Conservation (phyloP, 1,140 invertebrate genomes). For the Eriosoma lanigerum region DNA sequence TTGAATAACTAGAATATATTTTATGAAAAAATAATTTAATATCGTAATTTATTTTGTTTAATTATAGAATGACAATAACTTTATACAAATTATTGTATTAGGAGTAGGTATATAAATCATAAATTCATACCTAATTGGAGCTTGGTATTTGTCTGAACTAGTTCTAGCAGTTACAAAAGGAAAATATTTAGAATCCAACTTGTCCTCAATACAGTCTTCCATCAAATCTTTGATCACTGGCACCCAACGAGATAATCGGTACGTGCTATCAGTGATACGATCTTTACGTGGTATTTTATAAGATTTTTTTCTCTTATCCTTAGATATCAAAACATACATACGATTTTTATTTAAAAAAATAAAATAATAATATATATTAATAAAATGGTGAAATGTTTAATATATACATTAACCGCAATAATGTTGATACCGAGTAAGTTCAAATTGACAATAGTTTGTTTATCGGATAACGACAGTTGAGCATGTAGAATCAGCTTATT, state of each 20-base stretch:
- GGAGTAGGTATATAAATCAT: too few relatives aligned
- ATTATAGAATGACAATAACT: too few relatives aligned
- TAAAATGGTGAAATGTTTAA: too few relatives aligned
- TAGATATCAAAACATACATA: not conserved
- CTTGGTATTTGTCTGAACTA: too few relatives aligned
- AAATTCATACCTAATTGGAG: too few relatives aligned
- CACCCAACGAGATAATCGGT: constrained; percentile 96
- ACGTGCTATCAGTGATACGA: constrained; percentile 94
- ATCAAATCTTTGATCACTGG: constrained; percentile 97
- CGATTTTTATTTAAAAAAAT: not conserved
- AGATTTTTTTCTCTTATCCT: constrained; percentile 81
- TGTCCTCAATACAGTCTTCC: constrained; percentile 97
- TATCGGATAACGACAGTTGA: constrained; percentile 83
- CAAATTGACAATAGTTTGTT: constrained; percentile 95
- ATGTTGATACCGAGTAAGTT: constrained; percentile 94
- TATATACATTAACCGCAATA: constrained; percentile 80
- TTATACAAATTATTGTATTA: too few relatives aligned
- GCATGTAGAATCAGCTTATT: constrained; percentile 96
- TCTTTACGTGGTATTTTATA: constrained; percentile 88
- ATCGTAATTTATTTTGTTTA: too few relatives aligned
- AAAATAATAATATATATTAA: not conserved
- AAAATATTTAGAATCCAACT: constrained; percentile 93
- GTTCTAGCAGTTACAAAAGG: constrained; percentile 88
- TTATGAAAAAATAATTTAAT: too few relatives aligned
- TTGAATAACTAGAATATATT: too few relatives aligned